Conservation (phyloP, 2,113 vertebrate genomes). For the Vireo altiloquus region DNA sequence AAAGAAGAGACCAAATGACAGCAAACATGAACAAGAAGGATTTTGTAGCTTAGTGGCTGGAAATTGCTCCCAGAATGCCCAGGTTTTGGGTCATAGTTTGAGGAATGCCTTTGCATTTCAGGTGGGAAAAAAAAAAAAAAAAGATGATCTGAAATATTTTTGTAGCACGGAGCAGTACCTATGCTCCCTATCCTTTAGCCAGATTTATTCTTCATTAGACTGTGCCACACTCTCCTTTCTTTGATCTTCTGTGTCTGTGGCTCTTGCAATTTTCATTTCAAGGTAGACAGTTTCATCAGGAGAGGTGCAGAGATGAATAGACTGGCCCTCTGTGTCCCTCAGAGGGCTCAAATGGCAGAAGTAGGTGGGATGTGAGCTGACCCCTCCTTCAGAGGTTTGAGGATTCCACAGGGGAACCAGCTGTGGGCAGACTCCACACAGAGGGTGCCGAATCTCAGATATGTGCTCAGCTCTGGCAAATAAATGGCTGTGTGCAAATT, state of each 20-base stretch:
- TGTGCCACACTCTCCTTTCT: background rate
- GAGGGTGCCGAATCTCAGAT: background rate
- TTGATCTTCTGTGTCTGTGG: background rate
- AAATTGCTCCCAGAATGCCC: background rate
- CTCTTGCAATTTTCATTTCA: background rate
- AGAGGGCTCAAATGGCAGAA: background rate
- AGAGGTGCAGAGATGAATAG: background rate
- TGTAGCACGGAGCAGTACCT: background rate
- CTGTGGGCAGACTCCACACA: background rate
- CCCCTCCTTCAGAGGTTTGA: background rate
- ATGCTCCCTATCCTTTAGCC: background rate
- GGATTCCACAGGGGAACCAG: background rate
- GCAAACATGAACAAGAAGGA: background rate
- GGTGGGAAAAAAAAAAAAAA: background rate
- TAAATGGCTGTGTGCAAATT: accelerated
- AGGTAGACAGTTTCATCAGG: background rate
- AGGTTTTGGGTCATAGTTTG: background rate
- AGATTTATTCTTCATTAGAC: background rate
- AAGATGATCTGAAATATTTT: background rate
- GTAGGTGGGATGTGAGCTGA: background rate
- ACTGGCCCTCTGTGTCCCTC: background rate
- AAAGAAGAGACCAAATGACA: background rate
- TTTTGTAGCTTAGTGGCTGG: background rate
- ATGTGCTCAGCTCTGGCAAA: accelerated
- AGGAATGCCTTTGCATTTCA: background rate